Conservation (phyloP, 2,113 vertebrate species). For the Percopsis transmontana region DNA sequence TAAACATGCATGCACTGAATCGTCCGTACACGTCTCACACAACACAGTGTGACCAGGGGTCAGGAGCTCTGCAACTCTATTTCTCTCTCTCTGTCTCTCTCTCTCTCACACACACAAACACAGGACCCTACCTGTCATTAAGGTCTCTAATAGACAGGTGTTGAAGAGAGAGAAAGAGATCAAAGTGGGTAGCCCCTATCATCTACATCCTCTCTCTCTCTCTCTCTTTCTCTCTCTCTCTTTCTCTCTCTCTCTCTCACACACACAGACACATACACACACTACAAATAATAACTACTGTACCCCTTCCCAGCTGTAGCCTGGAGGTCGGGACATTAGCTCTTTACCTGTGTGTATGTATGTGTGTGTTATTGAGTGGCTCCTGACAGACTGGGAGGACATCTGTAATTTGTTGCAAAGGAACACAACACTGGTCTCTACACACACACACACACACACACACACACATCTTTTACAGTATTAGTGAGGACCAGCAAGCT, state of each 20-base stretch:
- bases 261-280: constrained; percentile 26
- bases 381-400: constrained; percentile 59
- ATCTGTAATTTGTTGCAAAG: constrained; percentile 55
- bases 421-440: constrained; percentile 19
- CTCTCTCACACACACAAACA: constrained; percentile 1
- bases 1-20: too few relatives aligned
- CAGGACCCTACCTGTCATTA: constrained; percentile 9
- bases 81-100: not conserved
- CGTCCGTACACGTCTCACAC: too few relatives aligned
- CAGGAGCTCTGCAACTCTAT: too few relatives aligned
- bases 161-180: too few relatives aligned
- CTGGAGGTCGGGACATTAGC: constrained; percentile 34
- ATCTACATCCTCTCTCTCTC: not conserved
- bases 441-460: constrained; percentile 11
- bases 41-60: too few relatives aligned
- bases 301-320: constrained; percentile 33
- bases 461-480: not conserved
- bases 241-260: not conserved
- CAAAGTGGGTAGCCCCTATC: too few relatives aligned
- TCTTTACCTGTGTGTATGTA: constrained; percentile 5
- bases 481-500: too few relatives aligned
- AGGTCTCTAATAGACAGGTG: constrained; percentile 54
- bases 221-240: constrained; percentile 9
- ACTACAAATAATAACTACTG: constrained; percentile 38
- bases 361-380: constrained; percentile 37